Conservation (phyloP, 2,888 invertebrate genomes). For the Rotaria magnacalcarata region DNA sequence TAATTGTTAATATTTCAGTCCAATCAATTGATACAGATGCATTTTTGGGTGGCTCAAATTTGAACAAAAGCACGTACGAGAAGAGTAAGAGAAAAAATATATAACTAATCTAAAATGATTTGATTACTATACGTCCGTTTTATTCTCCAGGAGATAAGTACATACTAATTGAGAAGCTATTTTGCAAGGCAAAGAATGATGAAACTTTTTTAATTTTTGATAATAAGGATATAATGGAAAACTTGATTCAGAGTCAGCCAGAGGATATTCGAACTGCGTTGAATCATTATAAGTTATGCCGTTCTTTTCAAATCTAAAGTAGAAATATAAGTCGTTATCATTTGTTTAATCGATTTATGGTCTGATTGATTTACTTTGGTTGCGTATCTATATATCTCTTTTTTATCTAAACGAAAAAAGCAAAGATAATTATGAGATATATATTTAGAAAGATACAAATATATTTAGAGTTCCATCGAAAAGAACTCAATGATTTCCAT, state of each 20-base stretch:
- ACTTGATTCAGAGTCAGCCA: neutral
- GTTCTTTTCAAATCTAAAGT: neutral
- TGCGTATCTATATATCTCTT: too few species aligned
- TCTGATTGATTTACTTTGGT: too few species aligned
- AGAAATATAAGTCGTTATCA: too few species aligned
- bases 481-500: too few species aligned
- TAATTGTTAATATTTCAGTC: neutral
- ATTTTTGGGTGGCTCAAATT: neutral
- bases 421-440: too few species aligned
- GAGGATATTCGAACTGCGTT: neutral
- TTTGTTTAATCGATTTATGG: too few species aligned
- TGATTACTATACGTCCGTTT: neutral
- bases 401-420: neutral
- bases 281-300: neutral
- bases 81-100: neutral
- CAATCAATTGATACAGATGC: neutral
- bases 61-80: neutral
- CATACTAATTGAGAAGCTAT: neutral
- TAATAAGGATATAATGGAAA: neutral
- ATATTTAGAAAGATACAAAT: too few species aligned
- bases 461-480: too few species aligned
- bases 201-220: neutral
- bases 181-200: neutral
- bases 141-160: neutral
- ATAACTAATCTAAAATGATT: neutral